phyloP scores from a whole-genome alignment of 1,140 invertebrate genomes.

The Notospermus geniculatus region DNA sequence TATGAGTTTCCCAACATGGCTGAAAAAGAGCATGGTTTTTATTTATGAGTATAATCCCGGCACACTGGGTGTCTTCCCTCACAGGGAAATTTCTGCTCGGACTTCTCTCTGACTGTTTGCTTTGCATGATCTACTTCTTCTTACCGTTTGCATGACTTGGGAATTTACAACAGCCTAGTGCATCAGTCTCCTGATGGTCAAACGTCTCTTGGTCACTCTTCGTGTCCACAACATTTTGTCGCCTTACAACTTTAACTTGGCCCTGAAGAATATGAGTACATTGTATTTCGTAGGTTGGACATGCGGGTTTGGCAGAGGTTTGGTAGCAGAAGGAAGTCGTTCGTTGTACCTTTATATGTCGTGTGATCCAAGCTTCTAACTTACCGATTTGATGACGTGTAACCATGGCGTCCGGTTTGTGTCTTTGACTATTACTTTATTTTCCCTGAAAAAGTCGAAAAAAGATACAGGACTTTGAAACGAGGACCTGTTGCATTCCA shows the following conservation, averaged over 20 bases:
- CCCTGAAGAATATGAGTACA: constrained; percentile 37
- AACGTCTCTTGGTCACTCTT: constrained; percentile 37
- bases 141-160: constrained; percentile 46
- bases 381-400: constrained; percentile 48
- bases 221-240: constrained; percentile 40
- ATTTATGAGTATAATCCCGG: too few relatives aligned
- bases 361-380: too few relatives aligned
- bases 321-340: too few relatives aligned
- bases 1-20: constrained; percentile 40
- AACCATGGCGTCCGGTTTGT: constrained; percentile 46
- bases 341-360: too few relatives aligned
- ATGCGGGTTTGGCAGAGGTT: too few relatives aligned
- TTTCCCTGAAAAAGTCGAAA: constrained; percentile 33
- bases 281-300: too few relatives aligned
- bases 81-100: too few relatives aligned
- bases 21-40: constrained; percentile 18
- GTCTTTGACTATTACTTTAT: constrained; percentile 37
- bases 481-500: too few relatives aligned
- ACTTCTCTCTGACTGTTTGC: too few relatives aligned
- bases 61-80: too few relatives aligned
- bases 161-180: constrained; percentile 36
- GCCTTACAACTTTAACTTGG: constrained; percentile 40
- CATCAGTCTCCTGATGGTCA: constrained; percentile 30
- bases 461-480: not conserved
- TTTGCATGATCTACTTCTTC: too few relatives aligned